Evolutionary conservation across 2,888 invertebrate species (phyloP).

Genomic region (Lymantria dispar): DNA sequence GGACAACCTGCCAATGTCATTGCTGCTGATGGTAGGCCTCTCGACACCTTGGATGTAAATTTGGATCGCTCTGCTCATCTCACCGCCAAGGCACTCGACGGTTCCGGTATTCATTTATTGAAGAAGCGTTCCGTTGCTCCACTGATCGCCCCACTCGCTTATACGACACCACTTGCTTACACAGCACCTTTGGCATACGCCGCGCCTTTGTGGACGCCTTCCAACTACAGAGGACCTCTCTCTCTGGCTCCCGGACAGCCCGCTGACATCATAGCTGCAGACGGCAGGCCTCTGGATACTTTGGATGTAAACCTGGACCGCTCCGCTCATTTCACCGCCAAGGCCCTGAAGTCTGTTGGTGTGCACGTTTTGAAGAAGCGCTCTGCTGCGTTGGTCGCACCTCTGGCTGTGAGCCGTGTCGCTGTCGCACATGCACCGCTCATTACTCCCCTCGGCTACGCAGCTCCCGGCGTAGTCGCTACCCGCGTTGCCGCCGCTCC

Average conservation of each 20-base stretch:
- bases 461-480: constrained; percentile 10
- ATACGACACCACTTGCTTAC: constrained; percentile 23
- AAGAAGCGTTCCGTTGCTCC: constrained; percentile 48
- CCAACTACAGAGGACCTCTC: constrained; percentile 65
- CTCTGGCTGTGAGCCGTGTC: constrained; percentile 20
- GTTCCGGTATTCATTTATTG: constrained; percentile 42
- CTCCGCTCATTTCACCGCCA: constrained; percentile 60
- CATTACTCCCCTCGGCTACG: constrained; percentile 23
- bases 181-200: constrained; percentile 26
- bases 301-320: constrained; percentile 70
- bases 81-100: constrained; percentile 52
- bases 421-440: constrained; percentile 31
- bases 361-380: constrained; percentile 60
- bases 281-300: constrained; percentile 71
- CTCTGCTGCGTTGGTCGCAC: constrained; percentile 42
- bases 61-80: constrained; percentile 63
- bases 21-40: constrained; percentile 65
- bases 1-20: constrained; percentile 69
- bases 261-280: constrained; percentile 62
- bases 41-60: constrained; percentile 71
- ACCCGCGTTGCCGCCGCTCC: constrained; percentile 42
- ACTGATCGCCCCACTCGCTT: background rate
- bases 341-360: constrained; percentile 41
- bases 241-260: constrained; percentile 72
- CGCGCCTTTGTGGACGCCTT: constrained; percentile 29